Percentiles rank a stretch among this genome's conserved stretches.
Evolutionary conservation across 2,888 invertebrate species (phyloP).

Genomic region (Troides aeacus): DNA sequence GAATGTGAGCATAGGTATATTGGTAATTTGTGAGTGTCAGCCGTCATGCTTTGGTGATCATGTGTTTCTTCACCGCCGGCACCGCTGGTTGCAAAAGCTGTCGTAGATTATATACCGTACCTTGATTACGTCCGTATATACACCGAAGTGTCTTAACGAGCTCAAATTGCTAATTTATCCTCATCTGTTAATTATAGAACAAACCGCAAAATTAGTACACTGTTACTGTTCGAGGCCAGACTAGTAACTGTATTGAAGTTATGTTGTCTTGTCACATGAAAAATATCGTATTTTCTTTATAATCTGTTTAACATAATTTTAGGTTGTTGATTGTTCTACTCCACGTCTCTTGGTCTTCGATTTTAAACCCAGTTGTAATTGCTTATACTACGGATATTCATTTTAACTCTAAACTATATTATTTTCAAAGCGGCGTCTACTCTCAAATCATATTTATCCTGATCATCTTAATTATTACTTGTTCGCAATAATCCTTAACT

Average conservation of each 20-base stretch:
- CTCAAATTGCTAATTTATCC: background rate
- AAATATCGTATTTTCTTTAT: background rate
- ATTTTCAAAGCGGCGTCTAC: too few relatives aligned
- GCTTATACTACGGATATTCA: background rate
- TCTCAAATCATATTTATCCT: too few relatives aligned
- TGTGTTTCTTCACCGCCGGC: conserved; percentile 61
- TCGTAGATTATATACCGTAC: conserved; percentile 58
- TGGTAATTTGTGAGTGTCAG: conserved; percentile 58
- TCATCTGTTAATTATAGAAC: conserved; percentile 18
- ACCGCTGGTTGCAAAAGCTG: conserved; percentile 68
- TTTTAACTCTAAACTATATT: too few relatives aligned
- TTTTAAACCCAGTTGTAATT: background rate
- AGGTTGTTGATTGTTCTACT: background rate
- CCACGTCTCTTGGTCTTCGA: background rate
- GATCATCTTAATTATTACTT: too few relatives aligned
- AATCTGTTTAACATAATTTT: background rate
- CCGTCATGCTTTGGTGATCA: conserved; percentile 61
- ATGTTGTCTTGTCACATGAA: background rate
- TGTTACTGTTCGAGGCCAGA: background rate
- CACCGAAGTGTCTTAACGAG: conserved; percentile 62
- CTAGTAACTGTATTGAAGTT: background rate
- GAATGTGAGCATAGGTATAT: conserved; percentile 36
- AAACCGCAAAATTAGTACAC: background rate
- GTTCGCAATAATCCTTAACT: too few relatives aligned
- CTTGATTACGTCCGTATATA: conserved; percentile 64